These are phyloP conservation scores for Odontomachus brunneus DNA, from an alignment of 1,140 invertebrate species.

Conservation along the genomic window DNA sequence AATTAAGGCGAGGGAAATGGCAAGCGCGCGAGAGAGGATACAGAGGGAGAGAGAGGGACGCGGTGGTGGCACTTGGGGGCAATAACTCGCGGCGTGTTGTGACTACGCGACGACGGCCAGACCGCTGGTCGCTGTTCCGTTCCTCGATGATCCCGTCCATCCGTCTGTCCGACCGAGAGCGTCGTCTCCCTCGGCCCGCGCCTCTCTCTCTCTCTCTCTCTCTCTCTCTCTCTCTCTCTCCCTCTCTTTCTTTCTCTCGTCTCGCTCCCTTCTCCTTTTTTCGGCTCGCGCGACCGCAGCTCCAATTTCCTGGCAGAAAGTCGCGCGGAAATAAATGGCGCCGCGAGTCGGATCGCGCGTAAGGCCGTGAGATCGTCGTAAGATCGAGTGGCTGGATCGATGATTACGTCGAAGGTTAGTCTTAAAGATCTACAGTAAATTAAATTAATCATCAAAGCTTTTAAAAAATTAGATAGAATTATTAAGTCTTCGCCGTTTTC, in stretches of 20 bases:
- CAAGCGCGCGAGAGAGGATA: conserved; percentile 19
- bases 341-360: neutral
- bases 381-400: neutral
- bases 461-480: too few species aligned
- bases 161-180: neutral
- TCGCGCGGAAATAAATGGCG: conserved; percentile 30
- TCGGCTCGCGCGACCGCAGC: conserved; percentile 34
- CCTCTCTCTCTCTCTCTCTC: neutral
- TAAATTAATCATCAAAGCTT: too few species aligned
- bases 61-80: conserved; percentile 68
- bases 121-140: conserved; percentile 78
- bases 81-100: conserved; percentile 80
- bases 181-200: conserved; percentile 1
- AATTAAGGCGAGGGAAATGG: conserved; percentile 67
- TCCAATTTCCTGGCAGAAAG: conserved; percentile 38
- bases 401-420: neutral
- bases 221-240: conserved; percentile 4
- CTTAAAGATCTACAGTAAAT: too few species aligned
- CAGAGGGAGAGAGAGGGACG: conserved; percentile 36
- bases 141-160: conserved; percentile 36
- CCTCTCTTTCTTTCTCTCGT: neutral
- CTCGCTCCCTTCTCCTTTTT: conserved; percentile 30
- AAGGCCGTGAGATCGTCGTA: neutral
- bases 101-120: conserved; percentile 79
- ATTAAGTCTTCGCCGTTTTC: too few species aligned